Percentiles rank a stretch among this genome's conserved stretches.
Conservation (phyloP, 1,140 invertebrate genomes). For the Tigriopus japonicus region DNA sequence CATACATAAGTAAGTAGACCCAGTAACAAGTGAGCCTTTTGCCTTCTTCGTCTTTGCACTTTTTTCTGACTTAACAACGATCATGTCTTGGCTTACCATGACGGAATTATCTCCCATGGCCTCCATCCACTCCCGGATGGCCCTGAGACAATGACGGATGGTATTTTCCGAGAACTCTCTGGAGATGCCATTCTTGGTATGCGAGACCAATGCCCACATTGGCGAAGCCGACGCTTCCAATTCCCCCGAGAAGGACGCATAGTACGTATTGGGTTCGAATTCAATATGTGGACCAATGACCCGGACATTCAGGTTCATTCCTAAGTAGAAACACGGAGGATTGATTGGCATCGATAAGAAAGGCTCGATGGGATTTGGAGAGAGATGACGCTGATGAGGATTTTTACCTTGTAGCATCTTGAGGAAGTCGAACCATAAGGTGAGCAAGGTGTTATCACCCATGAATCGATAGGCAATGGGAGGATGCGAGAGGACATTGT, state of each 20-base stretch:
- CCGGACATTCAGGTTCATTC: conserved; percentile 85
- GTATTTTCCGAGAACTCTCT: conserved; percentile 50
- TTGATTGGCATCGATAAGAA: too few species aligned
- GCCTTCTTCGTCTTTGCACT: too few species aligned
- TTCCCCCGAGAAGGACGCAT: conserved; percentile 89
- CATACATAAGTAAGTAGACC: too few species aligned
- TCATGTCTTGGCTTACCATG: conserved; percentile 32
- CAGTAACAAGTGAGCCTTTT: too few species aligned
- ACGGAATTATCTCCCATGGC: conserved; percentile 49
- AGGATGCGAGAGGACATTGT: conserved; percentile 84
- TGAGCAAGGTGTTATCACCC: conserved; percentile 57
- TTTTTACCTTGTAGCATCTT: conserved; percentile 78
- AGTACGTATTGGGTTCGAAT: conserved; percentile 89
- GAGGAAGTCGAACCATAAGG: conserved; percentile 86
- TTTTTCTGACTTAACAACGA: too few species aligned
- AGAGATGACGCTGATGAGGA: too few species aligned
- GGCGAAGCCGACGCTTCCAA: conserved; percentile 86
- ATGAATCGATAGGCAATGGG: conserved; percentile 76
- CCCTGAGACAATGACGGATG: conserved; percentile 46
- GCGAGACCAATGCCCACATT: conserved; percentile 85
- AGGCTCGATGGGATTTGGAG: too few species aligned
- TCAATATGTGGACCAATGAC: conserved; percentile 80
- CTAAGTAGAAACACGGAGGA: conserved; percentile 27
- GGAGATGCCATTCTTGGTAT: conserved; percentile 52
- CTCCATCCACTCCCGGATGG: conserved; percentile 66